phyloP scores from a whole-genome alignment of 2,888 invertebrate genomes.

The Ennomos erosarius region DNA sequence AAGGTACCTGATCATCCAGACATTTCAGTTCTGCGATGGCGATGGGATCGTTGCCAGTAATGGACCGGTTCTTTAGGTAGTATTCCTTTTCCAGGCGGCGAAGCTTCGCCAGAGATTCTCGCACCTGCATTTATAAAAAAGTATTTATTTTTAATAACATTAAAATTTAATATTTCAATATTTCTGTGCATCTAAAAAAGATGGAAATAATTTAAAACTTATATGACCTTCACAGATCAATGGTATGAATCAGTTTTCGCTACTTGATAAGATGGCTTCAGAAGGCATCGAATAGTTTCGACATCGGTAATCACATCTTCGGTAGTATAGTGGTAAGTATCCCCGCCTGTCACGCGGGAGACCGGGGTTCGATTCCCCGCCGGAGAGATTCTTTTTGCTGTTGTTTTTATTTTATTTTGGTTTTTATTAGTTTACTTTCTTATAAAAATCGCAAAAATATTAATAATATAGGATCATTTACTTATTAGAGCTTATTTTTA shows the following conservation, averaged over 20 bases:
- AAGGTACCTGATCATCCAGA: conserved; percentile 87
- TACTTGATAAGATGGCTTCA: not conserved
- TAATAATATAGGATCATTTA: no score
- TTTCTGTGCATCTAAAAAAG: no score
- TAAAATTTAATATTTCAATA: no score
- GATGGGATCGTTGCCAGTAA: conserved; percentile 85
- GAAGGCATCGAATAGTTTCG: conserved; percentile 17
- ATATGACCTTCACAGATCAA: no score
- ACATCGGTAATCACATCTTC: conserved; percentile 54
- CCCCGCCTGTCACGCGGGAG: conserved; percentile 86
- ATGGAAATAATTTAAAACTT: no score
- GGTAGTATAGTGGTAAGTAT: conserved; percentile 86
- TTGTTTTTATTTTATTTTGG: conserved; percentile 20
- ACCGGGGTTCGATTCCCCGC: conserved; percentile 86
- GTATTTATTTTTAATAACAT: not conserved
- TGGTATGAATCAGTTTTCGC: no score
- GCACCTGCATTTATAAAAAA: conserved; percentile 64
- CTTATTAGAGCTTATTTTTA: no score
- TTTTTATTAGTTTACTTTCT: no score
- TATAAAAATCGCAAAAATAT: no score
- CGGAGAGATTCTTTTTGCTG: conserved; percentile 59
- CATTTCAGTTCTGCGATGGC: conserved; percentile 88
- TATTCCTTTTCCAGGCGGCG: conserved; percentile 95
- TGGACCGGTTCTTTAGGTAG: conserved; percentile 92
- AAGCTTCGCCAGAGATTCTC: conserved; percentile 91